Conservation (phyloP, 1,140 invertebrate species). For the Physella acuta region DNA sequence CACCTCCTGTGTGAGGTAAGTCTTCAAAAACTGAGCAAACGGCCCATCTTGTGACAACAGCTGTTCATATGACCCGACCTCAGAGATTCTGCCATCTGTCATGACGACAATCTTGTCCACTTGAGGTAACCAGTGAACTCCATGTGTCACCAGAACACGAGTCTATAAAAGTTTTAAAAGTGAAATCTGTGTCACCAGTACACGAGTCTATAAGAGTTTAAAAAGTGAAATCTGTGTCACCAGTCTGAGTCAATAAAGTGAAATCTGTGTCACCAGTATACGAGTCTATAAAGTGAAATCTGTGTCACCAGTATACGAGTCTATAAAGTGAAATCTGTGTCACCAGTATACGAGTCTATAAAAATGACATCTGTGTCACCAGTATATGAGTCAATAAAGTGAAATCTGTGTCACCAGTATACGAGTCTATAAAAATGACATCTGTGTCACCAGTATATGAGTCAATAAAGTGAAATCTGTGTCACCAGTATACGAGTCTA, state of each 20-base stretch:
- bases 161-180: slow-evolving; percentile 36
- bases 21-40: slow-evolving; percentile 56
- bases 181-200: too few species aligned
- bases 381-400: too few species aligned
- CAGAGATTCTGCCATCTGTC: slow-evolving; percentile 52
- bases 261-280: not conserved
- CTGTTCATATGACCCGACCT: slow-evolving; percentile 55
- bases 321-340: too few species aligned
- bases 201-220: not conserved
- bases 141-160: slow-evolving; percentile 53
- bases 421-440: too few species aligned
- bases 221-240: not conserved
- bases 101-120: slow-evolving; percentile 66
- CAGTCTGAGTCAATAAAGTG: too few species aligned
- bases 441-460: too few species aligned
- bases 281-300: not conserved
- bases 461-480: too few species aligned
- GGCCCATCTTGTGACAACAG: slow-evolving; percentile 52
- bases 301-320: too few species aligned
- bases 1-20: slow-evolving; percentile 38
- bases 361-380: too few species aligned
- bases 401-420: too few species aligned
- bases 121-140: slow-evolving; percentile 56
- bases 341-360: too few species aligned
- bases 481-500: slow-evolving; percentile 54